Evolutionary conservation across 2,797 vertebrate genomes (phyloP).

Genomic region (Xiphophorus birchmanni): DNA sequence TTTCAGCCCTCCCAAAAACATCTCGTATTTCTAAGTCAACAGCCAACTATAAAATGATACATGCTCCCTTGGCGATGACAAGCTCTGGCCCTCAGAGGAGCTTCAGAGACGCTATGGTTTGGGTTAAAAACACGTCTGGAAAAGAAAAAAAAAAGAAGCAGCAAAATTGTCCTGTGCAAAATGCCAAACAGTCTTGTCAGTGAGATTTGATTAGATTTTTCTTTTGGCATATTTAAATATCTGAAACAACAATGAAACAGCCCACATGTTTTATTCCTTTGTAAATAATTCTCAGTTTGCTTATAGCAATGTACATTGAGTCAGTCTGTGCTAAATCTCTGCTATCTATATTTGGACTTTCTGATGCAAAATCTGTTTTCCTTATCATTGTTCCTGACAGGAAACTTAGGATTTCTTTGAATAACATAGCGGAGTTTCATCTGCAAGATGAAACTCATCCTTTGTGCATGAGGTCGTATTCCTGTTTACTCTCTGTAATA

Average conservation of each 20-base stretch:
- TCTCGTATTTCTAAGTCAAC: slow-evolving; percentile 58
- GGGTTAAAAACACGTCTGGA: slow-evolving; percentile 62
- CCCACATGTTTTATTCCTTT: slow-evolving; percentile 37
- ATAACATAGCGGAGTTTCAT: slow-evolving; percentile 30
- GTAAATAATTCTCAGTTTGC: slow-evolving; percentile 61
- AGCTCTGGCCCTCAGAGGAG: slow-evolving; percentile 51
- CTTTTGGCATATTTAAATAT: slow-evolving; percentile 51
- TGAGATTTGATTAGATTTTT: slow-evolving; percentile 49
- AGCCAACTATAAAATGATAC: slow-evolving; percentile 57
- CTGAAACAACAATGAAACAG: slow-evolving; percentile 51
- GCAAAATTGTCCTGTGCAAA: slow-evolving; percentile 48
- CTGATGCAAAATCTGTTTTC: slow-evolving; percentile 71
- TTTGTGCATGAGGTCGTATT: slow-evolving; percentile 22
- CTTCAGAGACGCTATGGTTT: slow-evolving; percentile 61
- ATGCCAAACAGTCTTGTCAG: slow-evolving; percentile 54
- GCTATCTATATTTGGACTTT: slow-evolving; percentile 71
- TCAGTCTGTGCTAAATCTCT: slow-evolving; percentile 35
- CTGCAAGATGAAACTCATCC: slow-evolving; percentile 31
- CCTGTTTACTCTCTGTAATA: slow-evolving; percentile 36
- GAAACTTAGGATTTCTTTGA: slow-evolving; percentile 51
- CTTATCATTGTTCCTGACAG: slow-evolving; percentile 62
- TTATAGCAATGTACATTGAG: slow-evolving; percentile 53
- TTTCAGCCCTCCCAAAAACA: slow-evolving; percentile 46
- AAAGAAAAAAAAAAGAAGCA: not conserved
- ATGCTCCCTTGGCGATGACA: slow-evolving; percentile 66